Percentiles rank a stretch among this genome's conserved stretches.
Conservation (phyloP, 2,888 invertebrate genomes). For the Melanotus villosus region DNA sequence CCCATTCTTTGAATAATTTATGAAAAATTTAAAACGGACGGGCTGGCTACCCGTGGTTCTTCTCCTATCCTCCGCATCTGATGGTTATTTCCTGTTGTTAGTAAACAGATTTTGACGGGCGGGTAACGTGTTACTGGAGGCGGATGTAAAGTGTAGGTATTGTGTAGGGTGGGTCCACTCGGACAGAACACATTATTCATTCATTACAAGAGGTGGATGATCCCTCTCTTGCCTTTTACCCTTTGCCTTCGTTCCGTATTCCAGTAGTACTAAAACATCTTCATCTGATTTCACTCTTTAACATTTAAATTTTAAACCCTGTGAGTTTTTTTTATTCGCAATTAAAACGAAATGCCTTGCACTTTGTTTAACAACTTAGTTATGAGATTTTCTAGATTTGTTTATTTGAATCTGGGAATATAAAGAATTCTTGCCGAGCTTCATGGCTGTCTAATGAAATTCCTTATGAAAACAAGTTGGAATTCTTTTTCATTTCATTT, state of each 20-base stretch:
- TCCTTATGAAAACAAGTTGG: background rate
- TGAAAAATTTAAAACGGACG: background rate
- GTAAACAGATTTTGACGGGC: constrained; percentile 26
- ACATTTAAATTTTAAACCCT: too few species aligned
- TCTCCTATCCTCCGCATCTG: background rate
- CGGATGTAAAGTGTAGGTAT: constrained; percentile 55
- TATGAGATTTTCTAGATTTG: constrained; percentile 2
- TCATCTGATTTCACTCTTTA: background rate
- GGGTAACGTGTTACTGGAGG: constrained; percentile 18
- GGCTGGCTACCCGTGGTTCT: background rate
- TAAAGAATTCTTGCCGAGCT: constrained; percentile 5
- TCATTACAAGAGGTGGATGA: constrained; percentile 52
- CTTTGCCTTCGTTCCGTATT: constrained; percentile 23
- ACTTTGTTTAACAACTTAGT: constrained; percentile 10
- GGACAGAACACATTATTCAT: constrained; percentile 57
- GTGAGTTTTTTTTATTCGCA: too few species aligned
- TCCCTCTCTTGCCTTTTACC: constrained; percentile 39
- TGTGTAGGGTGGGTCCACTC: constrained; percentile 54
- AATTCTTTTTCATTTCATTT: too few species aligned
- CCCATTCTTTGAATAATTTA: too few species aligned
- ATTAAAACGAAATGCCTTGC: background rate
- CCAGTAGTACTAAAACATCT: constrained; percentile 22
- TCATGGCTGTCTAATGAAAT: background rate
- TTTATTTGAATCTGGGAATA: background rate
- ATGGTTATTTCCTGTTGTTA: constrained; percentile 4